These are phyloP conservation scores for Amphipoea lucens DNA, from an alignment of 2,888 invertebrate species.

Conservation along the genomic window DNA sequence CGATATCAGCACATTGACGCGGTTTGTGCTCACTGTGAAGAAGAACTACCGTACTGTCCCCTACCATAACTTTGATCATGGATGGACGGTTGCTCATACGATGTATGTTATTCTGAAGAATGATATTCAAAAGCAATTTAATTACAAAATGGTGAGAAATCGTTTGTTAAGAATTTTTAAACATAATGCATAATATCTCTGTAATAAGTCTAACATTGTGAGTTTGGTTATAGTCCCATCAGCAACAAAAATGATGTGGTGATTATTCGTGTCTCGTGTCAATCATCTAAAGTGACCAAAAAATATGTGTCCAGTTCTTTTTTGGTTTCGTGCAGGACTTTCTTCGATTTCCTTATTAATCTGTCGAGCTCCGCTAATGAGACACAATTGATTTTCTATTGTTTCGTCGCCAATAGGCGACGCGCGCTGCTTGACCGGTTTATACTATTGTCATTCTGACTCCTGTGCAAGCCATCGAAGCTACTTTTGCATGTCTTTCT, in stretches of 20 bases:
- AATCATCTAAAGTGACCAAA: not conserved
- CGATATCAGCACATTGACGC: slow-evolving; percentile 92
- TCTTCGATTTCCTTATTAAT: not conserved
- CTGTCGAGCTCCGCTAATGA: too few species aligned
- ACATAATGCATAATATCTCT: too few species aligned
- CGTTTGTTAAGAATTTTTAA: not conserved
- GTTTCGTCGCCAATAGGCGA: too few species aligned
- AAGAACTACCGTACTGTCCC: slow-evolving; percentile 96
- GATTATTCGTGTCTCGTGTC: not conserved
- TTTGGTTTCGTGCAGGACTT: not conserved
- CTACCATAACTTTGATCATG: slow-evolving; percentile 97
- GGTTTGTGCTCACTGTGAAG: slow-evolving; percentile 94
- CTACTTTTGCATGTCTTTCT: not conserved
- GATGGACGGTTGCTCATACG: slow-evolving; percentile 96
- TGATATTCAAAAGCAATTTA: slow-evolving; percentile 73
- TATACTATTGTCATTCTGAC: not conserved
- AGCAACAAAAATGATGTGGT: not conserved
- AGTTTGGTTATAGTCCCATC: not conserved
- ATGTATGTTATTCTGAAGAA: slow-evolving; percentile 94
- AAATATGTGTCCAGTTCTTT: not conserved
- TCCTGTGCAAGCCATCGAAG: not conserved
- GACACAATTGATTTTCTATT: too few species aligned
- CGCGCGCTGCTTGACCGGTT: too few species aligned
- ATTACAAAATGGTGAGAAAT: slow-evolving; percentile 77
- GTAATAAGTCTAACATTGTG: not conserved